phyloP scores from a whole-genome alignment of 2,888 invertebrate genomes.

The Drosophila colorata region DNA sequence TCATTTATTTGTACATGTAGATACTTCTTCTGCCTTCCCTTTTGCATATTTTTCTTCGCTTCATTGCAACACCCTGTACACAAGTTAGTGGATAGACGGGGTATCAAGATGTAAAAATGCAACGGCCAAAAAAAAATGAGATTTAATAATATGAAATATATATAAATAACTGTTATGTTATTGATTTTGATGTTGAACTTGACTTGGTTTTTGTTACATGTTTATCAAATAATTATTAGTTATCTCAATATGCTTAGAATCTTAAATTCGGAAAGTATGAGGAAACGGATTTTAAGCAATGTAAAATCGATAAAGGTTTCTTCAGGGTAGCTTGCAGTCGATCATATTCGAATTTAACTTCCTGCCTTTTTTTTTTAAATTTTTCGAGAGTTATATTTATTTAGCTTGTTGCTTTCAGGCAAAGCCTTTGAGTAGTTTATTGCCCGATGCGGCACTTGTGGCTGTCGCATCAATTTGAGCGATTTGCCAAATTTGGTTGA shows the following conservation, averaged over 20 bases:
- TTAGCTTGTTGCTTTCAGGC: slow-evolving; percentile 60
- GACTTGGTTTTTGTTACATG: too few relatives aligned
- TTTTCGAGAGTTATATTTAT: slow-evolving; percentile 64
- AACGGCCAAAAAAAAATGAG: too few relatives aligned
- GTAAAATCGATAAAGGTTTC: neutral
- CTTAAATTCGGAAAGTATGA: too few relatives aligned
- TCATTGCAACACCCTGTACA: slow-evolving; percentile 21
- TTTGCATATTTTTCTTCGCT: slow-evolving; percentile 24
- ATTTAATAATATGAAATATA: too few relatives aligned
- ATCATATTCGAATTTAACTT: neutral
- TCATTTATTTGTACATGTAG: slow-evolving; percentile 50
- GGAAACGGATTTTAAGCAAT: too few relatives aligned
- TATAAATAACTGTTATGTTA: too few relatives aligned
- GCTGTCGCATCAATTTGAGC: slow-evolving; percentile 48
- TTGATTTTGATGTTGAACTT: too few relatives aligned
- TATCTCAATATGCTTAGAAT: too few relatives aligned
- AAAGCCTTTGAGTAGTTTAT: slow-evolving; percentile 59
- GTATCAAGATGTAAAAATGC: too few relatives aligned
- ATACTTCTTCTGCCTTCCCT: slow-evolving; percentile 5
- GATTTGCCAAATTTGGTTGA: slow-evolving; percentile 45
- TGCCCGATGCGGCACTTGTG: slow-evolving; percentile 37
- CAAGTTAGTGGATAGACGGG: neutral
- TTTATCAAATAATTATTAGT: too few relatives aligned
- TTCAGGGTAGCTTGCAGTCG: slow-evolving; percentile 18
- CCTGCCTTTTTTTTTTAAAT: slow-evolving; percentile 36